Evolutionary conservation across 2,113 vertebrate genomes (phyloP).

Genomic region (Crypturellus undulatus): DNA sequence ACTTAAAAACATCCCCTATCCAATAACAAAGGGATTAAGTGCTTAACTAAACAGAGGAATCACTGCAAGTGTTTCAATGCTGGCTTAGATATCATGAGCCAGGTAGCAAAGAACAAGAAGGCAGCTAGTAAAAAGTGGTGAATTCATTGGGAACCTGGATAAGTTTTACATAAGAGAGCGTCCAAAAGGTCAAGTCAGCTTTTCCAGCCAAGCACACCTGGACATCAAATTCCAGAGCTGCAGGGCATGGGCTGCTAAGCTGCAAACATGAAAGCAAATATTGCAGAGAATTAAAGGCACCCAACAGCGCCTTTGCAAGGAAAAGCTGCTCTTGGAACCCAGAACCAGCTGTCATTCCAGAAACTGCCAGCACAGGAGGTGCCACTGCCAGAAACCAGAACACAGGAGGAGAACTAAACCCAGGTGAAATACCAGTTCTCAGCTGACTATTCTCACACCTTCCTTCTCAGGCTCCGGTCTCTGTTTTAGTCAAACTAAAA

Average conservation of each 20-base stretch:
- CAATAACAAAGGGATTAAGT: conserved; percentile 9
- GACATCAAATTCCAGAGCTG: background rate
- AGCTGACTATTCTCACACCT: background rate
- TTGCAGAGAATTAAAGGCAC: background rate
- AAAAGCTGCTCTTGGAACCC: background rate
- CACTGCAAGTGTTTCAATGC: background rate
- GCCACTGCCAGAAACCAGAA: background rate
- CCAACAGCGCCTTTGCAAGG: background rate
- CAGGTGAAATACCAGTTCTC: background rate
- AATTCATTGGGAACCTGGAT: background rate
- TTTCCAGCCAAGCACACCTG: background rate
- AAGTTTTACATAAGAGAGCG: background rate
- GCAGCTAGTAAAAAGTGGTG: background rate
- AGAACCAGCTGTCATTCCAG: background rate
- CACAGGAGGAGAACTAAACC: background rate
- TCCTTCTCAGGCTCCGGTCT: background rate
- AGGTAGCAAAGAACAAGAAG: background rate
- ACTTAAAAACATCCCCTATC: background rate
- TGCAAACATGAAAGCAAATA: background rate
- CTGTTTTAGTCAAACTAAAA: background rate
- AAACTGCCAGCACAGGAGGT: background rate
- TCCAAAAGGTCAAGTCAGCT: background rate
- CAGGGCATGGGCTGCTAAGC: background rate
- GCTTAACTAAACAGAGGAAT: background rate
- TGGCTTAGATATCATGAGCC: background rate